Conservation (phyloP, 2,888 invertebrate species). For the Tillus elongatus region DNA sequence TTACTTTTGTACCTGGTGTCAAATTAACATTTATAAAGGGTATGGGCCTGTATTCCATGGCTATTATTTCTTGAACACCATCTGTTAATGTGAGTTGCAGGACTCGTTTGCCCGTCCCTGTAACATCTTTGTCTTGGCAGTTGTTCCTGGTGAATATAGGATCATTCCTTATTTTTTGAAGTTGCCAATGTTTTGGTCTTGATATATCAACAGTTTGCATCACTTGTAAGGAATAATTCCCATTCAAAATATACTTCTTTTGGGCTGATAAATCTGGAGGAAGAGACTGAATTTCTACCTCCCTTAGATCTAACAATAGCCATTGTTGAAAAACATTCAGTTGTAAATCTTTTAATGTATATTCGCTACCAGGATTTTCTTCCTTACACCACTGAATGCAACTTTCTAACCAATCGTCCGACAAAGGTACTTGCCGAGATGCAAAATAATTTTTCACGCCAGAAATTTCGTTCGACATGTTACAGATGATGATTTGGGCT, state of each 20-base stretch:
- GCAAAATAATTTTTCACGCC: slow-evolving; percentile 27
- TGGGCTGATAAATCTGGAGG: slow-evolving; percentile 48
- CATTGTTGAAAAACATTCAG: slow-evolving; percentile 56
- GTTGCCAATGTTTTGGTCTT: slow-evolving; percentile 39
- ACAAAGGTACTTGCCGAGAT: slow-evolving; percentile 25
- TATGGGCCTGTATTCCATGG: slow-evolving; percentile 61
- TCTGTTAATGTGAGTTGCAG: slow-evolving; percentile 64
- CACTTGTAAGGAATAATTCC: slow-evolving; percentile 54
- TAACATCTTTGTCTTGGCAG: slow-evolving; percentile 47
- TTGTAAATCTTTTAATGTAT: slow-evolving; percentile 45
- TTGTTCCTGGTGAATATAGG: slow-evolving; percentile 43
- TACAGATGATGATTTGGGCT: too few relatives aligned
- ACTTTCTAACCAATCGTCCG: slow-evolving; percentile 36
- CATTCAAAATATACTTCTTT: slow-evolving; percentile 43
- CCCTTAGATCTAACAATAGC: slow-evolving; percentile 54
- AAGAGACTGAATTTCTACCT: slow-evolving; percentile 53
- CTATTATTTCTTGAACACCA: slow-evolving; percentile 60
- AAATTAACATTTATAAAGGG: slow-evolving; percentile 48
- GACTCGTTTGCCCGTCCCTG: slow-evolving; percentile 53
- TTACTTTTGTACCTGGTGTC: slow-evolving; percentile 52
- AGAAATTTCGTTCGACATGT: too few relatives aligned
- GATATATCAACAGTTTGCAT: slow-evolving; percentile 54
- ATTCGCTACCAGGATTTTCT: slow-evolving; percentile 37
- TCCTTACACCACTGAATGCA: slow-evolving; percentile 49
- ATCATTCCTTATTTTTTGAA: slow-evolving; percentile 42